Evolutionary conservation across 2,113 vertebrate species (phyloP).

Genomic region (Anguilla rostrata): DNA sequence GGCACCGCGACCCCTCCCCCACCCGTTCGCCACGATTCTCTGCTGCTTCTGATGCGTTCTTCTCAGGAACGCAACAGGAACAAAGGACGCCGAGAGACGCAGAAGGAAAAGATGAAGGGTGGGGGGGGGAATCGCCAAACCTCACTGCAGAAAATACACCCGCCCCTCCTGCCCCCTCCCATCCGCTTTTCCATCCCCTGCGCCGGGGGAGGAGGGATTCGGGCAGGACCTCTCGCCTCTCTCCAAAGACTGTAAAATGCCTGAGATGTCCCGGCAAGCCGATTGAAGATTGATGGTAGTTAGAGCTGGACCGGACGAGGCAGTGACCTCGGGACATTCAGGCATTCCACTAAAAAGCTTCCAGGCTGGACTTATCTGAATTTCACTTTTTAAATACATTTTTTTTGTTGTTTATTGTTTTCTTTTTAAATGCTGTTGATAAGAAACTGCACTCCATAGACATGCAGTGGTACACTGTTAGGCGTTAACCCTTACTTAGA

Average conservation of each 20-base stretch:
- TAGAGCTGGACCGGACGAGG: constrained; percentile 59
- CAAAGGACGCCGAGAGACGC: background rate
- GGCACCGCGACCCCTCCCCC: too few relatives aligned
- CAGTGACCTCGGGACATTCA: constrained; percentile 71
- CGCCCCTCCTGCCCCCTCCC: too few relatives aligned
- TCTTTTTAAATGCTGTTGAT: constrained; percentile 36
- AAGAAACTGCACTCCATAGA: constrained; percentile 57
- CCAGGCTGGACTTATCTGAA: constrained; percentile 47
- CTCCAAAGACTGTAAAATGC: constrained; percentile 57
- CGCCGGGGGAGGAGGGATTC: background rate
- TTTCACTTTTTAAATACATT: background rate
- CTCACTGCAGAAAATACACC: too few relatives aligned
- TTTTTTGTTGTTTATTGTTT: constrained; percentile 32
- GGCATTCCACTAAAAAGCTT: constrained; percentile 53
- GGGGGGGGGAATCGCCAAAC: background rate
- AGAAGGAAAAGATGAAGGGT: background rate
- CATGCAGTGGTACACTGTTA: constrained; percentile 51
- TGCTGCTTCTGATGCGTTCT: background rate
- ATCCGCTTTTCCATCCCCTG: background rate
- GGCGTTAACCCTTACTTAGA: constrained; percentile 37
- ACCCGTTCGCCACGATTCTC: background rate
- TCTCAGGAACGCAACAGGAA: background rate
- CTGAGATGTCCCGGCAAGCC: constrained; percentile 41
- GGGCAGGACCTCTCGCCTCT: constrained; percentile 25
- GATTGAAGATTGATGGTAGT: constrained; percentile 58